Conservation (phyloP, 1,140 invertebrate species). For the Cydia strobilella region DNA sequence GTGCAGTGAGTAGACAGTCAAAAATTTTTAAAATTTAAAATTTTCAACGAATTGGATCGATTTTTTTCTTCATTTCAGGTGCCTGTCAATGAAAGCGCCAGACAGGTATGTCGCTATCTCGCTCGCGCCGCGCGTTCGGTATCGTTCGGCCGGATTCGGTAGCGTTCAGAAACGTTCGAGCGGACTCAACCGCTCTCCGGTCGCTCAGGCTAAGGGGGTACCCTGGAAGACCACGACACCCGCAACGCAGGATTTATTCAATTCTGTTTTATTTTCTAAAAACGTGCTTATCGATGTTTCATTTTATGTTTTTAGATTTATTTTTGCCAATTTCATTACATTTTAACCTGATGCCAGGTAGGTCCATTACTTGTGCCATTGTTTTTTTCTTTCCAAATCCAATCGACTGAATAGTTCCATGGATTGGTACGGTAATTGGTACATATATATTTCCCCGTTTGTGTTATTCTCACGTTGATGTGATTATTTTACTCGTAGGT, state of each 20-base stretch:
- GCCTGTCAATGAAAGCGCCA: constrained; percentile 86
- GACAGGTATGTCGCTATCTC: constrained; percentile 82
- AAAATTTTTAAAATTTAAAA: constrained; percentile 70
- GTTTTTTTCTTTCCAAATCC: constrained; percentile 49
- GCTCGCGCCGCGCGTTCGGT: constrained; percentile 70
- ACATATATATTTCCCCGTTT: constrained; percentile 55
- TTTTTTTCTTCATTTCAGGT: constrained; percentile 85
- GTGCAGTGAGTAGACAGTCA: constrained; percentile 43
- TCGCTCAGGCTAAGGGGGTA: constrained; percentile 71
- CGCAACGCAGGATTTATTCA: constrained; percentile 71
- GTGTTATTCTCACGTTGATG: constrained; percentile 58
- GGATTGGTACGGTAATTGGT: constrained; percentile 52
- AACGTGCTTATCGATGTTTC: constrained; percentile 76
- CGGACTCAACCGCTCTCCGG: constrained; percentile 62
- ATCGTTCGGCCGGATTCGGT: constrained; percentile 73
- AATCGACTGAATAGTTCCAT: constrained; percentile 48
- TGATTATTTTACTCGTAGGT: constrained; percentile 73
- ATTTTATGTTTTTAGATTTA: constrained; percentile 68
- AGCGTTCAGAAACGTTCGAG: constrained; percentile 70
- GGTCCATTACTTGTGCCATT: constrained; percentile 63
- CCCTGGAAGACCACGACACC: constrained; percentile 77
- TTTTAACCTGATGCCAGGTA: constrained; percentile 49
- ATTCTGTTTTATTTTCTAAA: constrained; percentile 72
- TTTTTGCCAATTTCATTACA: constrained; percentile 61
- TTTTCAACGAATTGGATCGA: constrained; percentile 81